These are phyloP conservation scores for Heterodera schachtii DNA, from an alignment of 1,140 invertebrate species.

Conservation along the genomic window DNA sequence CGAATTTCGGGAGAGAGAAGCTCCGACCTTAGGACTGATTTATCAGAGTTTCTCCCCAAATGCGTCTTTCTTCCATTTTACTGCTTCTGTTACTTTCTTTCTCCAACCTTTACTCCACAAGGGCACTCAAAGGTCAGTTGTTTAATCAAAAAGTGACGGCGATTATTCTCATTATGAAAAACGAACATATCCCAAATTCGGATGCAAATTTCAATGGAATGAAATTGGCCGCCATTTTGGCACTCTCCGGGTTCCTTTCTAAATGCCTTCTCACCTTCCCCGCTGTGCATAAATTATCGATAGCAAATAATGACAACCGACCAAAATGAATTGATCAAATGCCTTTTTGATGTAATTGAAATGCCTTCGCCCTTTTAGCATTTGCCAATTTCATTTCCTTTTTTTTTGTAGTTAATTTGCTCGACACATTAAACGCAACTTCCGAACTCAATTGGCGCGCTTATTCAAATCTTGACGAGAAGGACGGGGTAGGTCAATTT, in stretches of 20 bases:
- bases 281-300: conserved; percentile 33
- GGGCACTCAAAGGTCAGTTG: conserved; percentile 29
- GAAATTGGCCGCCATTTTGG: not conserved
- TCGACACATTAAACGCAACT: conserved; percentile 50
- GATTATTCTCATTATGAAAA: not conserved
- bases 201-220: too few relatives aligned
- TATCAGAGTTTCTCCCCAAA: not conserved
- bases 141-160: not conserved
- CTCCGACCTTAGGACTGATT: conserved; percentile 1
- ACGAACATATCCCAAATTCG: not conserved
- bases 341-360: not conserved
- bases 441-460: conserved; percentile 48
- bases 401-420: conserved; percentile 46
- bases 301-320: not conserved
- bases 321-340: not conserved
- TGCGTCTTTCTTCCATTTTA: conserved; percentile 6
- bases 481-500: conserved; percentile 48
- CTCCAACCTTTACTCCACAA: conserved; percentile 39
- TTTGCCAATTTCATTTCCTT: not conserved
- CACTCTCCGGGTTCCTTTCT: not conserved
- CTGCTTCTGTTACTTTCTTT: conserved; percentile 37
- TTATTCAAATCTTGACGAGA: conserved; percentile 49
- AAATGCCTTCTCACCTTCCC: not conserved
- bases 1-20: not conserved
- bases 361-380: not conserved